Evolutionary conservation across 2,113 vertebrate species (phyloP).

Genomic region (Columbina picui): DNA sequence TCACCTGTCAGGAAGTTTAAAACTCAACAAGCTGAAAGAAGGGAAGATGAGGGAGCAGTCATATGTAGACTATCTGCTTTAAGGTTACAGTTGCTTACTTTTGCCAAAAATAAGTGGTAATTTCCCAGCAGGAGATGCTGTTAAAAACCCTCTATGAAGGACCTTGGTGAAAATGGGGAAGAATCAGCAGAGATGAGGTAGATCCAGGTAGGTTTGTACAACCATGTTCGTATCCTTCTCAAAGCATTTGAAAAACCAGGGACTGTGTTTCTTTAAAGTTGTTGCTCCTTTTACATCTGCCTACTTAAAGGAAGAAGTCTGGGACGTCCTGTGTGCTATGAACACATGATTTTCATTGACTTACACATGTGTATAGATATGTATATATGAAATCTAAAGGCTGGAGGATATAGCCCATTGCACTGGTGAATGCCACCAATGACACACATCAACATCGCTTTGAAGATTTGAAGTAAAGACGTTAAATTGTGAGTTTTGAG

Average conservation of each 20-base stretch:
- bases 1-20: neutral
- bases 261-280: neutral
- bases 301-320: neutral
- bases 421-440: neutral
- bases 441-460: neutral
- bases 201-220: accelerated
- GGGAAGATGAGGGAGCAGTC: neutral
- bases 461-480: neutral
- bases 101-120: neutral
- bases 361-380: too few relatives aligned
- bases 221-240: neutral
- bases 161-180: neutral
- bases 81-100: neutral
- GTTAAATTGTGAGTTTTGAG: neutral
- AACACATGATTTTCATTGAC: neutral
- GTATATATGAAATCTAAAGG: neutral
- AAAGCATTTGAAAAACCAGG: neutral
- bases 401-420: neutral
- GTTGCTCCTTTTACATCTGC: neutral
- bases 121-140: neutral
- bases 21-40: neutral
- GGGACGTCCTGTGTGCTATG: neutral
- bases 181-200: neutral
- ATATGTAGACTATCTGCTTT: neutral
- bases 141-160: neutral